These are phyloP conservation scores for Ivindomyrus marchei DNA, from an alignment of 2,113 vertebrate genomes.

Conservation along the genomic window DNA sequence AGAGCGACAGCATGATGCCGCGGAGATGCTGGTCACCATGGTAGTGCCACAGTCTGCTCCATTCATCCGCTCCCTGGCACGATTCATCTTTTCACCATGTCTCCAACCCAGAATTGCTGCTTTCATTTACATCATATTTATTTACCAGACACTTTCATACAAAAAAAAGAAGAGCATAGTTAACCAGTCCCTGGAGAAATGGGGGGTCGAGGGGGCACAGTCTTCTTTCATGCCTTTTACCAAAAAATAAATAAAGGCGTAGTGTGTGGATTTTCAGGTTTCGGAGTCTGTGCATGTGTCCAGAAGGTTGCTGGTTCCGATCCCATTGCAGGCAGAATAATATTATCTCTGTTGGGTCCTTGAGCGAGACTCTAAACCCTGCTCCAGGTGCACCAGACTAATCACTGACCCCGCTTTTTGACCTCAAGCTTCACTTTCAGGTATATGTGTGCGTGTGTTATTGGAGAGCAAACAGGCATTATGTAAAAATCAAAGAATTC, in stretches of 20 bases:
- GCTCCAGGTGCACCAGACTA: not conserved
- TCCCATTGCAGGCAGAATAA: not conserved
- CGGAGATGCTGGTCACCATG: not conserved
- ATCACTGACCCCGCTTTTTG: not conserved
- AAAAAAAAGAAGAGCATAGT: not conserved
- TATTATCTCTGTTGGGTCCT: not conserved
- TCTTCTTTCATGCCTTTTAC: not conserved
- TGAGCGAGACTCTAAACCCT: not conserved
- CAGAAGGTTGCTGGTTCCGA: not conserved
- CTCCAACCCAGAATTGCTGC: not conserved
- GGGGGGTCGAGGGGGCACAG: not conserved
- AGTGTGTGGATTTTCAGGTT: not conserved
- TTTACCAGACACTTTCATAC: not conserved
- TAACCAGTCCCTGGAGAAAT: not conserved
- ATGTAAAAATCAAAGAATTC: not conserved
- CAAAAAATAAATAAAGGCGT: not conserved
- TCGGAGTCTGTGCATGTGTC: not conserved
- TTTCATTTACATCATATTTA: not conserved
- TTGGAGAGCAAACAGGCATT: not conserved
- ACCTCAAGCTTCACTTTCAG: not conserved
- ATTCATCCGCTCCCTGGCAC: not conserved
- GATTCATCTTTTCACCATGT: not conserved
- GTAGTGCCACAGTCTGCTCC: no score
- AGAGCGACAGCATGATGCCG: not conserved
- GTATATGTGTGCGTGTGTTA: not conserved